Base-by-base conservation (phyloP, 2,113 vertebrate genomes). In the Sebastes schlegelii region DNA sequence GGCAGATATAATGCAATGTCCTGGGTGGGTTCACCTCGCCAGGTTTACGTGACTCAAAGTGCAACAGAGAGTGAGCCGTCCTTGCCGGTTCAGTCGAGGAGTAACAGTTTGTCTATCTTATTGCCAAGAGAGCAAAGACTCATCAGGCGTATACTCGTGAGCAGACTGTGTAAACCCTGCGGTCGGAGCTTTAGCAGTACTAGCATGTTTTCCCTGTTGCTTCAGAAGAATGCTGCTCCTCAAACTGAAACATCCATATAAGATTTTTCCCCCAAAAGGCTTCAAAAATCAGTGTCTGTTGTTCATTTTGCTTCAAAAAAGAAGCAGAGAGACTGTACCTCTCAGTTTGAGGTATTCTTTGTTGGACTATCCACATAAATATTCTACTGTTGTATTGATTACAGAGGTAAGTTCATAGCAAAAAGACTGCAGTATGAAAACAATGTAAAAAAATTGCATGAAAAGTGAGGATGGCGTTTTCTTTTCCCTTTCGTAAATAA, bases 1-100 rank as follows among this genome's bases (percentile, higher is more conserved):
- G 73, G 49, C 42, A 49, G 46, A 62, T 70, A 62, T 72, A 77
- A 69, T 75, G 26, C 23, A n/a, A 54, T 58, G 77, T 86, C 77
- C 68, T 66, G 10, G 54, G 2, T 68, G 65, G 79, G 70, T 77
- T 86, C 61, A 77, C 51, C 49, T 70, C 14, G 9, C 21, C 54
- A 26, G 23, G 57, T 74, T 61, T 62, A 55, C 0, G 12, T 69
- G 62, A 79, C n/a, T 76, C 11, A 54, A 34, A 52, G 21, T 10
- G 78, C 12, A 64, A 54, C 23, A 63, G 61, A 79, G 23, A 68
- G 45, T 52, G n/a, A 66, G 54, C 7, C 42, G 26, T 13, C 49
- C 65, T 46, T 14, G 52, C 42, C 26, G 61, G 58, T 71, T 83
- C 21, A 61, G 21, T 63, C 19, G 4, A 49, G 42, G 55, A 54